Conservation (phyloP, 2,113 vertebrate genomes). For the Cavia porcellus region DNA sequence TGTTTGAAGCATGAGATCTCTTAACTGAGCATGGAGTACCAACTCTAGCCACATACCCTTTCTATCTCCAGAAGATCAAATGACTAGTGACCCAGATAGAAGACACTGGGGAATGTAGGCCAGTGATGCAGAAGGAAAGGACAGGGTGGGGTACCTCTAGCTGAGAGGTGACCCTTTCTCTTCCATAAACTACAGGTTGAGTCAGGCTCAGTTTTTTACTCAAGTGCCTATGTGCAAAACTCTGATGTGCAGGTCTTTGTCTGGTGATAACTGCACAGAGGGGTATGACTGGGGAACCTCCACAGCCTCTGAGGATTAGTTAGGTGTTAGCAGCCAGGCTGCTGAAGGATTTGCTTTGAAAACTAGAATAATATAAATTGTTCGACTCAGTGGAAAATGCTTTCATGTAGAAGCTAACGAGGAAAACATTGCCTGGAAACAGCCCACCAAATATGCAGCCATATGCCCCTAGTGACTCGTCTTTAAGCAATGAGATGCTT, state of each 20-base stretch:
- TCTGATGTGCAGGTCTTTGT: constrained; percentile 60
- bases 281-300: background rate
- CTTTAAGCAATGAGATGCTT: constrained; percentile 26
- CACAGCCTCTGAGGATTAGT: background rate
- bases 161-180: background rate
- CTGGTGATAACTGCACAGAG: constrained; percentile 57
- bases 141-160: background rate
- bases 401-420: constrained; percentile 56
- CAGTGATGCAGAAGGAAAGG: background rate
- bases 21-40: background rate
- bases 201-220: background rate
- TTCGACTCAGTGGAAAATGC: constrained; percentile 3
- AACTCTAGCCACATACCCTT: background rate
- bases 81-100: background rate
- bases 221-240: background rate
- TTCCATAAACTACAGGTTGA: background rate
- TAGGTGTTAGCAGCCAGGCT: background rate
- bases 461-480: constrained; percentile 33
- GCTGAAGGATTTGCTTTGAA: constrained; percentile 40
- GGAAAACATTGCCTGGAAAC: constrained; percentile 62
- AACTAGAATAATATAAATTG: constrained; percentile 38
- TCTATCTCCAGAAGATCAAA: background rate
- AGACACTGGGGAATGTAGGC: background rate
- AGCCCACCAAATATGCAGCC: background rate
- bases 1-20: background rate